Evolutionary conservation across 2,797 vertebrate genomes (phyloP), one percentile per base, ranked within the genome.

Genomic region (Myotis pilosus): DNA sequence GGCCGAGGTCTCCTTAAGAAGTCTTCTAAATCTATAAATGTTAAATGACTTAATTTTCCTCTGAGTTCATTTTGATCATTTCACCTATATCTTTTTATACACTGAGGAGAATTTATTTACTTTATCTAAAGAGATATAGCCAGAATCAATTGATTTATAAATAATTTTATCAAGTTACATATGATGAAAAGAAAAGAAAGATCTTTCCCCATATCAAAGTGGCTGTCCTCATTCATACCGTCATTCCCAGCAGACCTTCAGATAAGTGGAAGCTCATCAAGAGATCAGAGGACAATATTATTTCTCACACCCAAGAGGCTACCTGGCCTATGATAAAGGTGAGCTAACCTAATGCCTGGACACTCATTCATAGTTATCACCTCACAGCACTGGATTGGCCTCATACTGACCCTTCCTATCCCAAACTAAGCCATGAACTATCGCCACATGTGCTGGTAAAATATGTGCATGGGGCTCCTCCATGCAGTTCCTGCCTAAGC

Each of bases 161-260:
- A 68, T 3, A n/a, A 33, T 49, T 75, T 62, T 57, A 55, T 83
- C 38, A 60, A 60, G n/a, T 92, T 66, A 83, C 57, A 82, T 22
- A 76, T 19, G 71, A 82, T 38, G 28, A 88, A 84, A 95, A 85
- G 19, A 80, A 74, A 87, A 85, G n/a, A 64, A 80, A n/a, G 64
- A 89, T 71, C 72, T 78, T 81, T 81, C 62, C 16, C 36, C 47
- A 92, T 53, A 49, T 66, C 36, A 57, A 84, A 78, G 57, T 33
- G 23, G n/a, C 33, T 47, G 33, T 25, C 23, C 57, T 62, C 72
- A 53, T 33, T 33, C 9, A 47, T 2, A 88, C 44, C 19, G 4
- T 11, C 8, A 15, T 78, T 94, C 19, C 28, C 33, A 68, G 66
- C 11, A 53, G 51, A 82, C 30, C 38, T 79, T 88, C 62, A 57